A percentile compares a stretch with the other conserved stretches of the same genome.
These are phyloP conservation scores for Drosophila mimetica DNA, from an alignment of 2,888 invertebrate genomes.

Conservation along the genomic window DNA sequence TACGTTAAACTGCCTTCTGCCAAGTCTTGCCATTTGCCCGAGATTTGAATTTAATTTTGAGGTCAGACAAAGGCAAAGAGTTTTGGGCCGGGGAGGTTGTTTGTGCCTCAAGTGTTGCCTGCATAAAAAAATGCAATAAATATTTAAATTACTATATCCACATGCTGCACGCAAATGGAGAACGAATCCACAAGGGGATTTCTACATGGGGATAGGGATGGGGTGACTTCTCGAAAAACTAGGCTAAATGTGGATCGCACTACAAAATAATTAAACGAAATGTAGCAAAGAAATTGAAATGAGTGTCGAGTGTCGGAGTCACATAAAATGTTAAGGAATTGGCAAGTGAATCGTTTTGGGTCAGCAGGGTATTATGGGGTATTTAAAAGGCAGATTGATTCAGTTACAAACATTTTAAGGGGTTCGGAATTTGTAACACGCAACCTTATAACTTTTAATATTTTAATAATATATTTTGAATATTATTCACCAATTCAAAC, in stretches of 20 bases:
- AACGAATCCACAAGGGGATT: conserved; percentile 17
- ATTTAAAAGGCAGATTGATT: background rate
- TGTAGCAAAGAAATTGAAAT: conserved; percentile 33
- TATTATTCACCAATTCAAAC: background rate
- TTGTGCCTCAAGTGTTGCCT: conserved; percentile 64
- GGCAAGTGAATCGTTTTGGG: conserved; percentile 9
- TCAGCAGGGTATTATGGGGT: background rate
- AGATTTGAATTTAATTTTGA: conserved; percentile 80
- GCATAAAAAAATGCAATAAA: conserved; percentile 71
- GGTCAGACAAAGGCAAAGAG: conserved; percentile 69
- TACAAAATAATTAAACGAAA: conserved; percentile 64
- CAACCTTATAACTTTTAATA: too few relatives aligned
- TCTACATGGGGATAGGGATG: background rate
- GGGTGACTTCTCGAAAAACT: conserved; percentile 51
- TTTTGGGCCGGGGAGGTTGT: conserved; percentile 25
- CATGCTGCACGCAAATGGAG: conserved; percentile 65
- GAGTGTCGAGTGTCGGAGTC: conserved; percentile 21
- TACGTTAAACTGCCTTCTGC: conserved; percentile 43
- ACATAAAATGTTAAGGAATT: conserved; percentile 10
- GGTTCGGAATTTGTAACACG: too few relatives aligned
- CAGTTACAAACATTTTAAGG: background rate
- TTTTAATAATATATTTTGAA: background rate
- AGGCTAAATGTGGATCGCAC: conserved; percentile 67
- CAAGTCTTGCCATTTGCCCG: conserved; percentile 62
- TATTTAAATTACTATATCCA: conserved; percentile 76